Base-by-base conservation (phyloP, 2,113 vertebrate genomes). In the Baryphthengus martii region DNA sequence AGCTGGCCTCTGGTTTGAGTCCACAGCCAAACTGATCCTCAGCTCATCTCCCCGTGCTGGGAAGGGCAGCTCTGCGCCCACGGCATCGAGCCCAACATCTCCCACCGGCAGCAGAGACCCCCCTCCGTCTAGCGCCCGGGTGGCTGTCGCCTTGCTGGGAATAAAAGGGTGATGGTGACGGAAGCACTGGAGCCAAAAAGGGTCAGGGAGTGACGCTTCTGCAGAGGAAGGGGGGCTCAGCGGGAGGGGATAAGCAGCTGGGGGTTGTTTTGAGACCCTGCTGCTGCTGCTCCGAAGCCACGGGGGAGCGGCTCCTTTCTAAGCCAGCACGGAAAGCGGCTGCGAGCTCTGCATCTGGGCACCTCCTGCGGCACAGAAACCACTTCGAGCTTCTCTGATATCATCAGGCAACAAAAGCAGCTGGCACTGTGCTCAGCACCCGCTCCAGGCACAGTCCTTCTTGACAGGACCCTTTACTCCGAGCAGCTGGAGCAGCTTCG, bases 1-100 rank as follows among this genome's bases (percentile, higher is more conserved):
- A 0, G 0, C 5, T 1, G 47, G 61, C 16, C 67, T 35, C 56
- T 0, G 3, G 7, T 29, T 15, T 0, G 1, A 62, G 40, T 3
- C 24, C 49, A 3, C 26, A 1, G 13, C 67, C 3, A 12, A 37
- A 3, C 24, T 16, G 31, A 31, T 17, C 35, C 42, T 13, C 61
- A 53, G 85, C 20, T 50, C 2, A 11, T 50, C 13, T 4, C 40
- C 55, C 42, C 18, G 0, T 0, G 8, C 49, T 2, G 59, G 59
- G 45, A 26, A 53, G 45, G 45, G 25, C 67, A 53, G 7, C n/a
- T 31, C 42, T 20, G 35, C 2, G 8, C 49, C 56, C 88, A 21
- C 2, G 3, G 40, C 55, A 15, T 8, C 6, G 7, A 66, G 29
- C 45, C n/a, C 37, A 14, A n/a, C 20, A 3, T 7, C 45, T 26